phyloP scores from a whole-genome alignment of 2,113 vertebrate species.

The Alexandromys fortis region DNA sequence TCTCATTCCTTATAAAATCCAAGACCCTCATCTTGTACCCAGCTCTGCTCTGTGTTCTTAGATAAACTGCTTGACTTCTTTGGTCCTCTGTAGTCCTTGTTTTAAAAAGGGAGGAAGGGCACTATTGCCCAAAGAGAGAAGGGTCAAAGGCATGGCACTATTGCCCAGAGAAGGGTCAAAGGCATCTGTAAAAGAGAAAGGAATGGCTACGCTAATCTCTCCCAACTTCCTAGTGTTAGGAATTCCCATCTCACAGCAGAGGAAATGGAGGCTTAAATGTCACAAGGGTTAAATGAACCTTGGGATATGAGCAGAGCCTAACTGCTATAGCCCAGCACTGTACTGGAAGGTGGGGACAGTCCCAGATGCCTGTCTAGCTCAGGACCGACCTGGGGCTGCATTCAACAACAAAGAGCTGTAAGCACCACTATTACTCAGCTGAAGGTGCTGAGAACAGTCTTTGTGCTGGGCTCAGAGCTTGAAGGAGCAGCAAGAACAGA shows the following conservation, averaged over 20 bases:
- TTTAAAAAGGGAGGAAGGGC: background rate
- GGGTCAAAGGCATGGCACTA: background rate
- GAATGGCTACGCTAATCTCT: background rate
- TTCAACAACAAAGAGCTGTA: background rate
- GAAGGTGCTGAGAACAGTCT: background rate
- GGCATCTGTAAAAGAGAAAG: background rate
- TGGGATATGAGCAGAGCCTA: background rate
- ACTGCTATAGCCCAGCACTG: background rate
- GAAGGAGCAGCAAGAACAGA: background rate
- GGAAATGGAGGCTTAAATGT: background rate
- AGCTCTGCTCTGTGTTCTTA: background rate
- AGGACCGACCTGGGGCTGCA: background rate
- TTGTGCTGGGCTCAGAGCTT: background rate
- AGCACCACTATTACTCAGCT: too few relatives aligned
- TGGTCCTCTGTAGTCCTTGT: background rate
- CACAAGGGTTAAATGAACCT: background rate
- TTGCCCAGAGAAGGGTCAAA: background rate
- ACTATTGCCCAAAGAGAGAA: background rate
- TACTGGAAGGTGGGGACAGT: background rate
- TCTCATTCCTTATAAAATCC: fast-evolving
- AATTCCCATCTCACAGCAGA: background rate
- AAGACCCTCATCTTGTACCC: background rate
- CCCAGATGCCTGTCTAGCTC: background rate
- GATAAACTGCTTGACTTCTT: background rate
- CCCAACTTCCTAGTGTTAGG: background rate